Percentiles rank a stretch among this genome's conserved stretches.
These are phyloP conservation scores for Corythornis leucogaster DNA, from an alignment of 2,797 vertebrate genomes.

Conservation along the genomic window DNA sequence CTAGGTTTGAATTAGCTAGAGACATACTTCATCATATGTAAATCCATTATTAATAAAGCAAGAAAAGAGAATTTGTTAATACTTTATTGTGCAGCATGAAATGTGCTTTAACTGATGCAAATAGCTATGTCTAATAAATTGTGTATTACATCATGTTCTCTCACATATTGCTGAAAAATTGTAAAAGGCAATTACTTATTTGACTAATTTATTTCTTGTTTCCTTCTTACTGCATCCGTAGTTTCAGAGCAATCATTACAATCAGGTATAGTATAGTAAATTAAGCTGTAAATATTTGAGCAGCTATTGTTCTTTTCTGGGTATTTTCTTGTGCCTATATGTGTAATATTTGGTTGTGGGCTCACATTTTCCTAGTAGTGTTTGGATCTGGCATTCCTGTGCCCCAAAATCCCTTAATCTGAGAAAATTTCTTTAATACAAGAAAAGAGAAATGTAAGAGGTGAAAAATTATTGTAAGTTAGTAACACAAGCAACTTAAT, in stretches of 20 bases:
- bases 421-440: background rate
- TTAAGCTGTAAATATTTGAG: slow-evolving; percentile 39
- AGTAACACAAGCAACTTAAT: background rate
- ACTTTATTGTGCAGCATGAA: background rate
- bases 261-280: slow-evolving; percentile 95
- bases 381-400: background rate
- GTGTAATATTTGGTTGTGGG: background rate
- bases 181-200: background rate
- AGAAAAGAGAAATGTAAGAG: background rate
- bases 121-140: background rate
- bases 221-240: slow-evolving; percentile 85
- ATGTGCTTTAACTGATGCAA: background rate
- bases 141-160: background rate
- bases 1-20: background rate
- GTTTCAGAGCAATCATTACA: slow-evolving; percentile 98
- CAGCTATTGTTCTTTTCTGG: background rate
- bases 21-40: background rate
- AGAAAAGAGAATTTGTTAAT: background rate
- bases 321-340: background rate
- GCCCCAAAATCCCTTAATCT: background rate
- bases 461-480: background rate
- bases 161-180: background rate
- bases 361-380: background rate
- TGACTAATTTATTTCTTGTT: slow-evolving; percentile 76
- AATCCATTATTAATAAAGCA: background rate